Evolutionary conservation across 1,140 invertebrate species (phyloP), one percentile per base, ranked within the genome.

Genomic region (Drosophila orena): DNA sequence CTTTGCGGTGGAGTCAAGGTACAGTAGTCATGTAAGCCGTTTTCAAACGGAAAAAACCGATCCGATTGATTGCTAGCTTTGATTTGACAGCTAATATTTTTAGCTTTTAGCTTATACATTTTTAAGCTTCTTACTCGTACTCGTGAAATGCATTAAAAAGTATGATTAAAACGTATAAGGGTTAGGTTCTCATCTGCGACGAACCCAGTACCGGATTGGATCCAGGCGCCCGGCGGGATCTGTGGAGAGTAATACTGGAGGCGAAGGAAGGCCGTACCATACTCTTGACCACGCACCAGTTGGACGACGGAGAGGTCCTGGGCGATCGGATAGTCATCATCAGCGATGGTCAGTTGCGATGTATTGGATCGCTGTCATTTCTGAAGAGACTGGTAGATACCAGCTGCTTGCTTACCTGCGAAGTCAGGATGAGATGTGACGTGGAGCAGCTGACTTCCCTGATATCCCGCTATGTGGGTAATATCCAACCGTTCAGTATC

Each of bases 271-370:
- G 88, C 1, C 91, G 94, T 50, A 98, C 97, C 11, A 97, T 99
- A 77, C 92, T 99, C 7, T 93, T 99, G 6, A 98, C 97, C 3
- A 99, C 98, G 1, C 98, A 99, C 93, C 98, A 97, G 91, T 98
- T 99, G 97, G 98, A 99, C 92, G 98, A 99, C 93, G 98, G 98
- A 10, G 98, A 99, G 93, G 94, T 96, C 17, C 93, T 99, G 0
- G 97, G 97, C 3, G 97, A 98, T 92, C 94, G 97, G 70, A 97
- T 98, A 61, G 97, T 97, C 2, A 98, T 98, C 46, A 96, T 98
- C 94, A 95, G 96, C 44, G 94, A 95, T 37, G 97, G 97, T 0
- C 93, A 94, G 47, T 91, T 98, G 1, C 94, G 95, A 76, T 98
- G 97, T 86, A 95, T 94, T 93, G 97, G 97, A 24, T 95, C 96